Conservation (phyloP, 2,797 vertebrate genomes). For the Neosalanx taihuensis region DNA sequence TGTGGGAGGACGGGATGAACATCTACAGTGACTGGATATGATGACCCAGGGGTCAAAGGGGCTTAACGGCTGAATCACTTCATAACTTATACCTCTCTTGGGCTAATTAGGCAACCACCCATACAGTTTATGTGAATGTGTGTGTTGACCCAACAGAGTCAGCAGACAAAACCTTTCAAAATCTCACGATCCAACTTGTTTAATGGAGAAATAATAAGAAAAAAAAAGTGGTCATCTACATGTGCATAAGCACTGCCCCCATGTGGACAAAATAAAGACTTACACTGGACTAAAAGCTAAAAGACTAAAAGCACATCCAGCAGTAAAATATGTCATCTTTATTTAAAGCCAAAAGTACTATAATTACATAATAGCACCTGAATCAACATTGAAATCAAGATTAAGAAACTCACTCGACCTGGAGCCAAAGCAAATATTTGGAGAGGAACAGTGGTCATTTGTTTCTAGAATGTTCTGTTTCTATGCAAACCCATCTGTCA, state of each 20-base stretch:
- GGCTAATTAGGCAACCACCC: not conserved
- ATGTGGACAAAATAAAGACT: not conserved
- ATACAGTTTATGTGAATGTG: not conserved
- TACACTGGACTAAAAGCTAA: not conserved
- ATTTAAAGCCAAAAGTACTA: conserved; percentile 14
- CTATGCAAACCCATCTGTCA: not conserved
- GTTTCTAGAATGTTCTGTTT: not conserved
- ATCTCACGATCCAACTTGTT: no score
- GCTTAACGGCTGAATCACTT: conserved; percentile 5
- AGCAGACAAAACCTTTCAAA: not conserved
- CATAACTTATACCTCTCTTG: not conserved
- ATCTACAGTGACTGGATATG: not conserved
- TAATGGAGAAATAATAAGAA: no score
- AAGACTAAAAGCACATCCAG: not conserved
- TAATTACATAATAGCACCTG: not conserved
- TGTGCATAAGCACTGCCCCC: conserved; percentile 1
- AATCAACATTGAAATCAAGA: not conserved
- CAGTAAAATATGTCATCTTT: not conserved
- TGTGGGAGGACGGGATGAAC: not conserved
- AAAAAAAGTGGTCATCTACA: not conserved
- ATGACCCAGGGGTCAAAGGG: conserved; percentile 2
- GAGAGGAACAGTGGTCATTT: conserved; percentile 5
- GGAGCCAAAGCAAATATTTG: conserved; percentile 9
- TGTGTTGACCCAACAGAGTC: no score
- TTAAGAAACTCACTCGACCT: conserved; percentile 12